Base-by-base conservation (phyloP, 2,797 vertebrate species). In the Leptoclinus maculatus region DNA sequence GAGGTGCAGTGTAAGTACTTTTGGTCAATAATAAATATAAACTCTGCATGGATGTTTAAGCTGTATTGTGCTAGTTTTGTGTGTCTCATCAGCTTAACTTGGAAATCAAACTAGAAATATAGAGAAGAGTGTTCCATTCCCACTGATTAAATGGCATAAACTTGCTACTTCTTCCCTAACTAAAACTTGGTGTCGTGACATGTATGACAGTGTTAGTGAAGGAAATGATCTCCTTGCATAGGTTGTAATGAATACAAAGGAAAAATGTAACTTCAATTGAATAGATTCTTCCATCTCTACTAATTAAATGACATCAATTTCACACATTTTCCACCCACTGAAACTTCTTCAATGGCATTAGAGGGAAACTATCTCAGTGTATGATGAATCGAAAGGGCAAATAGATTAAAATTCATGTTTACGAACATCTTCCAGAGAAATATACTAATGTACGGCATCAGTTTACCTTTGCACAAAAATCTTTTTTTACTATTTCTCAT, bases 1-100 rank as follows among this genome's bases (percentile, higher is more conserved):
- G 98, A 99, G 93, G 98, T 99, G 27, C 97, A 97, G 88, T 99
- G 98, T 99, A 93, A 99, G 98, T 98, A 79, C 58, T 63, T 62
- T 62, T 63, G 43, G 68, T 69, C 32, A 1, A 19, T 36, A 27
- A 80, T 67, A 58, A 68, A 64, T 73, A 17, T 21, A 63, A 19
- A 75, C 75, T 66, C 54, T 7, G 51, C 43, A 59, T 51, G 38
- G 57, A 56, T 76, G 63, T 77, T 79, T 74, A 45, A 84, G 51
- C 59, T 80, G 57, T 32, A 64, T 54, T 76, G 60, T 63, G 38
- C 43, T 73, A 2, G 1, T 60, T 71, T 23, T 10, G 19, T 17
- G 84, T 69, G 79, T 80, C 66, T 83, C 80, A 76, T 85, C 80
- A 78, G 57, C 65, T 81, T 58, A 75, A 84, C 58, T 72, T 36